A percentile compares a stretch with the other conserved stretches of the same genome.
Evolutionary conservation across 2,113 vertebrate genomes (phyloP).

Genomic region (Mixornis gularis): DNA sequence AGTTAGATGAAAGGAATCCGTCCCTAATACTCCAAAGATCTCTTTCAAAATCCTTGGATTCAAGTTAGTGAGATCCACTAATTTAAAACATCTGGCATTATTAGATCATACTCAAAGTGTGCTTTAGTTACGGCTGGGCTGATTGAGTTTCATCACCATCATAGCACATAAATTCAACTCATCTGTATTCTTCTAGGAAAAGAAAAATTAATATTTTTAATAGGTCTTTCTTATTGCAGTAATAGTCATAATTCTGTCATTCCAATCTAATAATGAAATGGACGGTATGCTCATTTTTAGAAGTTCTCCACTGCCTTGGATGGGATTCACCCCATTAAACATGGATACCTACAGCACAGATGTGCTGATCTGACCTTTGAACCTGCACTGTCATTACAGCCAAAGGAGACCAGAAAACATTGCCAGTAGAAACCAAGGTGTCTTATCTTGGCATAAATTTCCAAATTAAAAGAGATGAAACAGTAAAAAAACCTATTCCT

Average conservation of each 20-base stretch:
- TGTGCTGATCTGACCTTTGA: not conserved
- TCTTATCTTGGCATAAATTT: not conserved
- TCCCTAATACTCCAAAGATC: not conserved
- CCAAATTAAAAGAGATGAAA: not conserved
- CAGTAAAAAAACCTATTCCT: not conserved
- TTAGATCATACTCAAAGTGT: not conserved
- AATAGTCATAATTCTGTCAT: not conserved
- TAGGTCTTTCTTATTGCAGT: not conserved
- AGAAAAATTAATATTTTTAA: not conserved
- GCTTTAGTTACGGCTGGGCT: not conserved
- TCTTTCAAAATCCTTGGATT: not conserved
- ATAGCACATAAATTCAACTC: not conserved
- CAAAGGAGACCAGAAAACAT: not conserved
- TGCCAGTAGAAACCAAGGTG: not conserved
- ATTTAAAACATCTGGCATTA: constrained; percentile 12
- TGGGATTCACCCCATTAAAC: not conserved
- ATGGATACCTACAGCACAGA: not conserved
- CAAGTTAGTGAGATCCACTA: not conserved
- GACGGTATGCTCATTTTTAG: not conserved
- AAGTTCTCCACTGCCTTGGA: not conserved
- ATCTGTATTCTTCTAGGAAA: not conserved
- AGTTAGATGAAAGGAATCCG: constrained; percentile 29
- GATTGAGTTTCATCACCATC: not conserved
- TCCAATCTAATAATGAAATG: not conserved
- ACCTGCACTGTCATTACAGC: not conserved